Base-by-base conservation (phyloP, 2,113 vertebrate genomes). In the Epinephelus lanceolatus region DNA sequence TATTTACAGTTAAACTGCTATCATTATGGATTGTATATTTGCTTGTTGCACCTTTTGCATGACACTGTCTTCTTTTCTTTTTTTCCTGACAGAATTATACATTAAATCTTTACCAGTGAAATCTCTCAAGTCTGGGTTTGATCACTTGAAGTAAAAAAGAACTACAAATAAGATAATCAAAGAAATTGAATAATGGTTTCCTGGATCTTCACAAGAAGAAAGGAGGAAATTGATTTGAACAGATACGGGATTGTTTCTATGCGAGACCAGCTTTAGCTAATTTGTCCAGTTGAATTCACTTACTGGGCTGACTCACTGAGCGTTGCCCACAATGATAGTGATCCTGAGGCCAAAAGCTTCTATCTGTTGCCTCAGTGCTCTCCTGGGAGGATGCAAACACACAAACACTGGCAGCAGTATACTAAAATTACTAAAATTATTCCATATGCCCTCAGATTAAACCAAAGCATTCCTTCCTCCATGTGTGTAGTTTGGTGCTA, bases 101-200 rank as follows among this genome's bases (percentile, higher is more conserved):
- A 89, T 80, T 91, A 81, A 87, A 89, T 84, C 62, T 76, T 70
- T 75, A 55, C 19, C 53, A 81, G 71, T 60, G 14, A 78, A 78
- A 27, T 69, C 17, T 18, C 23, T 52, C 37, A 7, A 37, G 42
- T 66, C 40, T 81, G 53, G 56, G 11, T 76, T 77, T 71, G 8
- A 18, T 71, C 76, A 55, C 6, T 27, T 57, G 9, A 12, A 65
- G 27, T 63, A 30, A 51, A 25, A 61, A 30, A 19, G 2, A 15
- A 11, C 47, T 23, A 52, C 10, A 45, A 67, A 53, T 55, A 14
- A 40, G 10, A 57, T 14, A 37, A 21, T 66, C 47, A 17, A 33
- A 60, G 4, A 60, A 30, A 68, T 3, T 25, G 47, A 78, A 69
- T 49, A 49, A 68, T 42, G 37, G 10, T 45, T 80, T 70, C 40